Conservation (phyloP, 2,797 vertebrate species). For the Cuniculus paca region DNA sequence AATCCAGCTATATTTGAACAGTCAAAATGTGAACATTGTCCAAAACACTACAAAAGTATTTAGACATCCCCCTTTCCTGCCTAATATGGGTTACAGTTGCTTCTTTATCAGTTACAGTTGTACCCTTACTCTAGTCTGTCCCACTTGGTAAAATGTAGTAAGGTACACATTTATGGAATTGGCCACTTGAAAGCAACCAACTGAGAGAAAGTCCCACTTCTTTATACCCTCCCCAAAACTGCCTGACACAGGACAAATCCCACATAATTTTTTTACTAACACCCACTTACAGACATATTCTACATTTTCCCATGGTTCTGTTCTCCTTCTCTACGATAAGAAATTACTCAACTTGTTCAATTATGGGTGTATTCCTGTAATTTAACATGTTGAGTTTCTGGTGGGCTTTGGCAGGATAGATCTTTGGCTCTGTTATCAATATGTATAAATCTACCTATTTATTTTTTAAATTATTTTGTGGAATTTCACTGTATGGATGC, state of each 20-base stretch:
- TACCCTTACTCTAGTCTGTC: not conserved
- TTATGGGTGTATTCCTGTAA: not conserved
- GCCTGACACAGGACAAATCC: not conserved
- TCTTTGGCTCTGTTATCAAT: not conserved
- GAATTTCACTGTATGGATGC: not conserved
- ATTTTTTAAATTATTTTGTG: not conserved
- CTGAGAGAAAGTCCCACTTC: not conserved
- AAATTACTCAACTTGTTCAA: not conserved
- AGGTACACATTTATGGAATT: not conserved
- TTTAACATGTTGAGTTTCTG: not conserved
- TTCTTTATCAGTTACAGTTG: not conserved
- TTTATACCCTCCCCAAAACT: not conserved
- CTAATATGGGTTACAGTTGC: not conserved
- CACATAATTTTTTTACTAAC: not conserved
- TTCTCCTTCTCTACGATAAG: not conserved
- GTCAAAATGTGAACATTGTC: not conserved
- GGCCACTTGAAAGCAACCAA: not conserved
- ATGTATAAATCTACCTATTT: not conserved
- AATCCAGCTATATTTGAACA: not conserved
- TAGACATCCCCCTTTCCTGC: not conserved
- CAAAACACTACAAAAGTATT: not conserved
- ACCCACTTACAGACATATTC: not conserved
- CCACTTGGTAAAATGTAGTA: not conserved
- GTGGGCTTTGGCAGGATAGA: not conserved
- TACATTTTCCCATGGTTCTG: too few relatives aligned